phyloP scores from a whole-genome alignment of 2,797 vertebrate species.

The Psittacula derbiana region DNA sequence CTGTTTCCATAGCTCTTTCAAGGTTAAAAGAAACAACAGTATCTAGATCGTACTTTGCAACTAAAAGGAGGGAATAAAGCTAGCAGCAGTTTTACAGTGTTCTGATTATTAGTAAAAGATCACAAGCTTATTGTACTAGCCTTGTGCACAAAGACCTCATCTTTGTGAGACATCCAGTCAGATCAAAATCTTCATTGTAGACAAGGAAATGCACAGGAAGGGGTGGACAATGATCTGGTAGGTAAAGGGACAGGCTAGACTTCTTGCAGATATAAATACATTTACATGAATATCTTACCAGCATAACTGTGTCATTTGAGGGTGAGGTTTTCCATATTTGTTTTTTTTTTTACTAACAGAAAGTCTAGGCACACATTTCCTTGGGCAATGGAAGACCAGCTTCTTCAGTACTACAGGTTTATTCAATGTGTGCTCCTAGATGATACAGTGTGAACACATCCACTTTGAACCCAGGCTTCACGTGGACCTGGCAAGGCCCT shows the following conservation, averaged over 20 bases:
- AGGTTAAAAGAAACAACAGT: not conserved
- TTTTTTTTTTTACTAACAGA: not conserved
- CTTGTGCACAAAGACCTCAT: not conserved
- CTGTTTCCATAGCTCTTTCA: not conserved
- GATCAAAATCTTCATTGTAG: not conserved
- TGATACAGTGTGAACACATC: accelerated
- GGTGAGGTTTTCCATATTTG: not conserved
- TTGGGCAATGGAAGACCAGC: not conserved
- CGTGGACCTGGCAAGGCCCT: not conserved
- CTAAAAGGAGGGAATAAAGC: constrained; percentile 31
- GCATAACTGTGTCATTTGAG: not conserved
- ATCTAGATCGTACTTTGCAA: constrained; percentile 36
- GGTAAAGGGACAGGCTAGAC: not conserved
- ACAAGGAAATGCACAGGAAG: not conserved
- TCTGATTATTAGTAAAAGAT: not conserved
- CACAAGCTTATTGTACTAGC: not conserved
- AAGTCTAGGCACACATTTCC: not conserved
- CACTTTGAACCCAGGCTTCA: not conserved
- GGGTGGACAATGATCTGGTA: not conserved
- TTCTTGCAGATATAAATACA: not conserved
- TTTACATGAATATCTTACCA: not conserved
- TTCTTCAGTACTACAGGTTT: not conserved
- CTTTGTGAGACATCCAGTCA: not conserved
- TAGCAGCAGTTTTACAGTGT: not conserved
- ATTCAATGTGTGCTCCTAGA: not conserved